phyloP scores from a whole-genome alignment of 2,888 invertebrate genomes.

The Tupiocoris notatus region DNA sequence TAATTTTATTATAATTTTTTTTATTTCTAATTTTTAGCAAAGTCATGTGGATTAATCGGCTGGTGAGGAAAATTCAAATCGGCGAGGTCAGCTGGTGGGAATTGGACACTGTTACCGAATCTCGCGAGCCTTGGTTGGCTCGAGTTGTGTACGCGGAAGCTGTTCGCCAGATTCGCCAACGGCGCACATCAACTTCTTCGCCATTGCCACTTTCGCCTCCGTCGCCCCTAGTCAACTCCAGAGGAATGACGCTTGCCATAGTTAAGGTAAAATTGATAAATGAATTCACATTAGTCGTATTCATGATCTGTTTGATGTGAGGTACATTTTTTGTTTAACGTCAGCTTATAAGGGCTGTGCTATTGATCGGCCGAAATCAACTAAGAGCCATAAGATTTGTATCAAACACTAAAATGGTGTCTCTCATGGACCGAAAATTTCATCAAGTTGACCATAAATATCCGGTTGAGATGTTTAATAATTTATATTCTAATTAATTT shows the following conservation, averaged over 20 bases:
- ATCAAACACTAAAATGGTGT: no score
- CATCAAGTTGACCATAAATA: no score
- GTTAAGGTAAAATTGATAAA: conserved; percentile 57
- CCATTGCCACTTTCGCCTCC: conserved; percentile 35
- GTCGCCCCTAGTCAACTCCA: conserved; percentile 59
- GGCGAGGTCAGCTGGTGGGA: conserved; percentile 55
- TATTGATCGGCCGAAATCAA: no score
- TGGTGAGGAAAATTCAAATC: conserved; percentile 58
- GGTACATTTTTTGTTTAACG: not conserved
- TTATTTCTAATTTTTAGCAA: not conserved
- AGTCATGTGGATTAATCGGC: conserved; percentile 54
- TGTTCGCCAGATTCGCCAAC: conserved; percentile 52
- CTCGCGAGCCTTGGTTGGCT: conserved; percentile 53
- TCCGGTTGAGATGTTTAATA: no score
- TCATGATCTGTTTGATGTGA: not conserved
- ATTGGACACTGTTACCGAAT: conserved; percentile 51
- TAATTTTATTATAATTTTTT: not conserved
- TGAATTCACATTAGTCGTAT: not conserved
- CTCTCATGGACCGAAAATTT: no score
- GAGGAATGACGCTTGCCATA: conserved; percentile 68
- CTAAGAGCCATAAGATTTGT: no score
- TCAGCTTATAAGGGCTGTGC: no score
- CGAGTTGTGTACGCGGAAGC: conserved; percentile 55
- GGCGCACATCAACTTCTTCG: conserved; percentile 40
- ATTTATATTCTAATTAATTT: no score